Percentiles rank a stretch among this genome's conserved stretches.
These are phyloP conservation scores for Callimorpha dominula DNA, from an alignment of 2,888 invertebrate species.

Conservation along the genomic window DNA sequence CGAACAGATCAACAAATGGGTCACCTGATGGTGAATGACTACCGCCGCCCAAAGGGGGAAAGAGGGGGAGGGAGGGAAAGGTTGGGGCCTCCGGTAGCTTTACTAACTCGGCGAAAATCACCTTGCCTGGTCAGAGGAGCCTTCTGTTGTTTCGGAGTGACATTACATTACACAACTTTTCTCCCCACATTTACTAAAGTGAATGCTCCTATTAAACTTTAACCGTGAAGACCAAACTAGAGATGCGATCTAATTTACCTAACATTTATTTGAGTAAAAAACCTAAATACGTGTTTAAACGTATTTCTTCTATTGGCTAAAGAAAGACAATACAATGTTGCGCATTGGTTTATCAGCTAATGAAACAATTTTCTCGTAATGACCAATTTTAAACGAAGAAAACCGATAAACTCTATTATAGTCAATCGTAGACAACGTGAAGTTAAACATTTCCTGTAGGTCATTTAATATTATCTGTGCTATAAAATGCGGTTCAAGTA, in stretches of 20 bases:
- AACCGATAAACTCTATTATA: conserved; percentile 24
- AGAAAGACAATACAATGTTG: background rate
- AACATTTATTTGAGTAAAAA: background rate
- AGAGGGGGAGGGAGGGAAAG: too few species aligned
- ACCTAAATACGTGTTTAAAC: background rate
- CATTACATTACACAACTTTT: background rate
- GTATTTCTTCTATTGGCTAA: background rate
- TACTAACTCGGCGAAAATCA: too few species aligned
- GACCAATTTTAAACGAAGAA: conserved; percentile 28
- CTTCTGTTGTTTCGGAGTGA: background rate
- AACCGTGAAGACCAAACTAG: too few species aligned
- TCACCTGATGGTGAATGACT: too few species aligned
- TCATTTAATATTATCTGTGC: background rate
- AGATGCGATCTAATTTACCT: too few species aligned
- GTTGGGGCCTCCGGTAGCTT: too few species aligned
- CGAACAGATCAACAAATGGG: too few species aligned
- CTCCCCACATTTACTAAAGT: too few species aligned
- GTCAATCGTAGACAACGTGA: conserved; percentile 10
- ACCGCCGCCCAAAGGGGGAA: too few species aligned
- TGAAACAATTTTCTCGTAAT: conserved; percentile 32
- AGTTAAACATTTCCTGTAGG: background rate
- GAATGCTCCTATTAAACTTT: too few species aligned
- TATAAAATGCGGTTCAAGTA: background rate
- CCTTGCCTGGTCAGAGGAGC: background rate
- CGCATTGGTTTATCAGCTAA: conserved; percentile 22